phyloP scores from a whole-genome alignment of 2,797 vertebrate species.

The Clarias laeviceps region DNA sequence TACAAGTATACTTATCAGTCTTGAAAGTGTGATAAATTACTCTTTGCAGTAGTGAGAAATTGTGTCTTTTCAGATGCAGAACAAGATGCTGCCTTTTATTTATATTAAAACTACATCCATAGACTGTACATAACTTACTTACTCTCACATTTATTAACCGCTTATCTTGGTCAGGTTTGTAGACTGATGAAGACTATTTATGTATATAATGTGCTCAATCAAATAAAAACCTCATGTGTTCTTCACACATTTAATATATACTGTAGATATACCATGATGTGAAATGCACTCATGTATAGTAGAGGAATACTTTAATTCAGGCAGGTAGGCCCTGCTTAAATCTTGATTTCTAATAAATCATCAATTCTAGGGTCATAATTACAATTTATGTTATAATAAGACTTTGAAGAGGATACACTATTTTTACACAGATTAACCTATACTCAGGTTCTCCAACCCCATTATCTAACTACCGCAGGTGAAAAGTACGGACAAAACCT shows the following conservation, averaged over 20 bases:
- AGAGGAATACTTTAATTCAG: not conserved
- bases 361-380: not conserved
- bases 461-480: not conserved
- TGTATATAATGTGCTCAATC: not conserved
- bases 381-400: not conserved
- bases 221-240: not conserved
- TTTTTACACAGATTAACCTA: not conserved
- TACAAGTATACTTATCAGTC: not conserved
- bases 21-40: not conserved
- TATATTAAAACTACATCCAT: not conserved
- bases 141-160: not conserved
- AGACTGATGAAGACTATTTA: not conserved
- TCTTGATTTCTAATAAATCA: not conserved
- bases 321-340: not conserved
- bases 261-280: too few species aligned
- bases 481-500: not conserved
- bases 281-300: not conserved
- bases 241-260: not conserved
- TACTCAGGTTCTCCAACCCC: not conserved
- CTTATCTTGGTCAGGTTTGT: not conserved
- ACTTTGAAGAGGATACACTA: not conserved
- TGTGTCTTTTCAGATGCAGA: not conserved
- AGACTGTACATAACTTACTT: not conserved
- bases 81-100: not conserved
- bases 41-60: too few species aligned